Base-by-base conservation (phyloP, 2,113 vertebrate species). In the Myodes glareolus region DNA sequence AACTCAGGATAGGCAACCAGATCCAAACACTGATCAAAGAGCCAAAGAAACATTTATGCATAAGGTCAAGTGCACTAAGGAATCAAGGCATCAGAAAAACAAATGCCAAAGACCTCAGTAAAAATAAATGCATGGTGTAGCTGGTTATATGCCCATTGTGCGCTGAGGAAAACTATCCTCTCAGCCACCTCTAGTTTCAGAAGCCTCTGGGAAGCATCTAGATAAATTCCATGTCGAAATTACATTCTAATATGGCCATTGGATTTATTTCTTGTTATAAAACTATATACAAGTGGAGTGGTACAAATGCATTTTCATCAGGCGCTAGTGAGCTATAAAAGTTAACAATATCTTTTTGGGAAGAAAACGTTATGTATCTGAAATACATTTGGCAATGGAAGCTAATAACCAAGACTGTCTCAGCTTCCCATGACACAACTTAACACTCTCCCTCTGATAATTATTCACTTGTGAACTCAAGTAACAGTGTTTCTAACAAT, bases 181-280 rank as follows among this genome's bases (percentile, higher is more conserved):
- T 94, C 90, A 96, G 88, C 45, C 87, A 93, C 68, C 58, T 72
- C 94, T 91, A 89, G 90, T 90, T 97, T 93, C 81, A 87, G 88
- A 97, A 94, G 91, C 81, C 45, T 97, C 96, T 93, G 89, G 94
- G 84, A 97, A 97, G 93, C 92, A 91, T 82, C 91, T 88, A 93
- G 75, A 88, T 95, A 94, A 92, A 76, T 88, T 88, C 14, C 55
- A 96, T 75, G 82, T 87, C 92, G 68, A 95, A 94, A 91, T 96
- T 95, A 95, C 92, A 97, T 97, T 95, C 95, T 97, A 97, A 96
- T 97, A 98, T 98, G 97, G 97, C 98, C 97, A 97, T 88, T 96
- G 93, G 63, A 52, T 95, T 95, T 94, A 80, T 77, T 94, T 94
- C 94, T 90, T 94, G 93, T 92, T 98, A 98, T 92, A 97, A 98